phyloP scores from a whole-genome alignment of 2,797 vertebrate species.

The Bufotes viridis region DNA sequence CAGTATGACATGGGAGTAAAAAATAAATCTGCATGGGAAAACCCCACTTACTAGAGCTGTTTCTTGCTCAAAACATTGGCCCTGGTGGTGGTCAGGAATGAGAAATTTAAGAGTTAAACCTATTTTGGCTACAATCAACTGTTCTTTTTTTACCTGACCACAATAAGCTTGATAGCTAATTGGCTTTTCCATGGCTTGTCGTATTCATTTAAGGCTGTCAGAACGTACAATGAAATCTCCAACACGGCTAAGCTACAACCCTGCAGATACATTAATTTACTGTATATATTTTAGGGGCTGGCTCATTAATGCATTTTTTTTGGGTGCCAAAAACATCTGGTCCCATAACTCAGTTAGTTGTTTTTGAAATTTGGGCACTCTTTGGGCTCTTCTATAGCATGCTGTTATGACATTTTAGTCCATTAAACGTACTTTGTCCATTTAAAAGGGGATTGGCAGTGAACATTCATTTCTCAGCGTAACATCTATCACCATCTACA shows the following conservation, averaged over 20 bases:
- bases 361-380: no score
- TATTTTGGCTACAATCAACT: background rate
- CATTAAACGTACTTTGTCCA: background rate
- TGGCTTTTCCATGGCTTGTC: slow-evolving; percentile 13
- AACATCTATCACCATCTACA: background rate
- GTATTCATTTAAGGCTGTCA: slow-evolving; percentile 25
- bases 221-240: slow-evolving; percentile 24
- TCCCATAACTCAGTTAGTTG: background rate
- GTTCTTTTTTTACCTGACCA: background rate
- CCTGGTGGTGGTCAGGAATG: background rate
- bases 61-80: background rate
- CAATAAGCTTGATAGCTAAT: background rate
- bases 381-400: background rate
- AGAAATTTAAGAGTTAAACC: background rate
- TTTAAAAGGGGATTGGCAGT: slow-evolving; percentile 2
- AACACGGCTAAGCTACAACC: background rate
- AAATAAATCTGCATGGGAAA: background rate
- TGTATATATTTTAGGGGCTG: background rate
- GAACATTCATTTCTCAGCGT: slow-evolving; percentile 15
- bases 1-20: background rate
- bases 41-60: background rate
- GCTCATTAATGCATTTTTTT: background rate
- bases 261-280: background rate
- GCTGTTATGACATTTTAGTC: background rate
- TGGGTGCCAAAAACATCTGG: slow-evolving; percentile 2